A percentile compares a stretch with the other conserved stretches of the same genome.
Conservation (phyloP, 2,113 vertebrate genomes). For the Pedionomus torquatus region DNA sequence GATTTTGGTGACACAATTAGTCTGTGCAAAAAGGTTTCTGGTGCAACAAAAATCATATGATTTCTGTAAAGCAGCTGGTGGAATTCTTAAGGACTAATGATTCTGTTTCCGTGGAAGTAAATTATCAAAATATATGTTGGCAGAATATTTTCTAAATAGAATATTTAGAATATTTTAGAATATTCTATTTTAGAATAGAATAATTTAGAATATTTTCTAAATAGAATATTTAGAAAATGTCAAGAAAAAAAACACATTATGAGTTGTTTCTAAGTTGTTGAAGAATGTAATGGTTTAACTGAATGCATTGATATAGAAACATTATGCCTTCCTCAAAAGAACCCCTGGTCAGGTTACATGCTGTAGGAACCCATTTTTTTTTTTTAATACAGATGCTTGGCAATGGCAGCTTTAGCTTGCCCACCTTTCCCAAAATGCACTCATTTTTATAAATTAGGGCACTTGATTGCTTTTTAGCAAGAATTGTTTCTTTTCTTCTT, state of each 20-base stretch:
- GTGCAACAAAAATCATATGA: background rate
- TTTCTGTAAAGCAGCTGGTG: background rate
- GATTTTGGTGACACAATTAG: background rate
- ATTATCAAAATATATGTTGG: background rate
- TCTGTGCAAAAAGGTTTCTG: background rate
- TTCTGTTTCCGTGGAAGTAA: background rate
- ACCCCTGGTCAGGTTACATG: rapidly evolving
- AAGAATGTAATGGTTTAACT: background rate
- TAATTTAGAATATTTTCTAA: constrained; percentile 10
- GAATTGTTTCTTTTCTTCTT: background rate
- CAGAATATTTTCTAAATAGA: background rate
- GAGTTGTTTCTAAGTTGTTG: background rate
- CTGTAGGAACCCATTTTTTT: background rate
- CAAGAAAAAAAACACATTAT: background rate
- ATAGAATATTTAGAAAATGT: background rate
- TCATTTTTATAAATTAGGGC: background rate
- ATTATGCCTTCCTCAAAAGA: background rate
- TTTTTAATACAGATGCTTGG: background rate
- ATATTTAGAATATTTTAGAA: background rate
- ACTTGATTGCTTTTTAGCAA: background rate
- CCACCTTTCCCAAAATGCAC: background rate
- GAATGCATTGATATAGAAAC: background rate
- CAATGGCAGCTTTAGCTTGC: background rate
- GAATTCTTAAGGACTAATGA: background rate
- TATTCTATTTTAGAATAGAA: no score